A percentile compares a stretch with the other conserved stretches of the same genome.
Conservation (phyloP, 1,140 invertebrate genomes). For the Trichoplusia ni region DNA sequence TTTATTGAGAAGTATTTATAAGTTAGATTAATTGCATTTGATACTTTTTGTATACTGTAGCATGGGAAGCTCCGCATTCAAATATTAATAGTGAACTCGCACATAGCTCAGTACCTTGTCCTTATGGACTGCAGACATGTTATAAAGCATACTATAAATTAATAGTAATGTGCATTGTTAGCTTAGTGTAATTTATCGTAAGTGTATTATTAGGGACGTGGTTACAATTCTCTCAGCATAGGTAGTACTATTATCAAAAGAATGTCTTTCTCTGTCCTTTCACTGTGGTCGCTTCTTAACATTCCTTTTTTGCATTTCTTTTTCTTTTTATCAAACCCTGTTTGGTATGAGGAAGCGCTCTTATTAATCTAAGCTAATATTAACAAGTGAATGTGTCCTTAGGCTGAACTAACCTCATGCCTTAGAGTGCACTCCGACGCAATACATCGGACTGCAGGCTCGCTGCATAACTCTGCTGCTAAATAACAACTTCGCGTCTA, state of each 20-base stretch:
- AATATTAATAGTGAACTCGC: constrained; percentile 57
- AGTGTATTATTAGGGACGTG: constrained; percentile 73
- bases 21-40: constrained; percentile 54
- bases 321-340: constrained; percentile 39
- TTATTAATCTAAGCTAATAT: constrained; percentile 38
- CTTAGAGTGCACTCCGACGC: neutral
- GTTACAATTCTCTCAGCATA: constrained; percentile 51
- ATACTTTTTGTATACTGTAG: constrained; percentile 54
- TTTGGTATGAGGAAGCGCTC: constrained; percentile 32
- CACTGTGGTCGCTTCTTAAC: constrained; percentile 69
- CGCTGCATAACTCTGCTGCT: neutral
- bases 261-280: constrained; percentile 55
- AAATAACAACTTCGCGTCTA: too few relatives aligned
- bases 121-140: constrained; percentile 69
- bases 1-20: constrained; percentile 63
- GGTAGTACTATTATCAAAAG: constrained; percentile 28
- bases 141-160: constrained; percentile 59
- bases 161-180: constrained; percentile 75
- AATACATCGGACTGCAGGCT: neutral
- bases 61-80: constrained; percentile 53
- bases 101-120: constrained; percentile 75
- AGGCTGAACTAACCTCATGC: constrained; percentile 46
- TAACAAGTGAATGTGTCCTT: constrained; percentile 56
- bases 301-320: constrained; percentile 62
- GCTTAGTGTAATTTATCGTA: constrained; percentile 79